Conservation (phyloP, 2,888 invertebrate species). For the Carterocephalus palaemon region DNA sequence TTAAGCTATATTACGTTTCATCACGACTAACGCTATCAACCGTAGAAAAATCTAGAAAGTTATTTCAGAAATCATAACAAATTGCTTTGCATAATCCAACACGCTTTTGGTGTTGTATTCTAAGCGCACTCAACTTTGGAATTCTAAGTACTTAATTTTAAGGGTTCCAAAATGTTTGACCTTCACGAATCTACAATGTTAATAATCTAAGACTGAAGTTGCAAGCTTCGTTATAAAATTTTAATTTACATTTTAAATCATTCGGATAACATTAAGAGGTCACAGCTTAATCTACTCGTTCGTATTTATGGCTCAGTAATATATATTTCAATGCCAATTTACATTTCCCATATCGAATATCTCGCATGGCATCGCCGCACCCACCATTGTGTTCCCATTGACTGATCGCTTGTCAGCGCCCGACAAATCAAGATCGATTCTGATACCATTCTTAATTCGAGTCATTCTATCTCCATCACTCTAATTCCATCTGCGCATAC, state of each 20-base stretch:
- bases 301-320: constrained; percentile 24
- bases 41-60: too few species aligned
- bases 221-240: constrained; percentile 6
- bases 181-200: constrained; percentile 1
- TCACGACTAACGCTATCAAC: neutral
- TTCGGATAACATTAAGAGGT: constrained; percentile 18
- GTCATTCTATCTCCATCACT: constrained; percentile 39
- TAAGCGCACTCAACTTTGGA: too few species aligned
- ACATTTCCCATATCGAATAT: constrained; percentile 53
- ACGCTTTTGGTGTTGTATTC: too few species aligned
- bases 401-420: constrained; percentile 70
- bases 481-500: constrained; percentile 35
- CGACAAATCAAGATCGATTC: constrained; percentile 72
- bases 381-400: constrained; percentile 56
- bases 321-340: constrained; percentile 56
- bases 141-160: too few species aligned
- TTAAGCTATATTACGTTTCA: constrained; percentile 4
- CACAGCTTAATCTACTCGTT: constrained; percentile 16
- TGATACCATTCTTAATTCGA: constrained; percentile 66
- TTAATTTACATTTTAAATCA: constrained; percentile 16
- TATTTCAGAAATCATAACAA: neutral
- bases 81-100: too few species aligned
- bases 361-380: constrained; percentile 53
- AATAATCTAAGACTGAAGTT: constrained; percentile 2
- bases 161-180: too few species aligned